Evolutionary conservation across 2,888 invertebrate species (phyloP).

Genomic region (Thelaira solivaga): DNA sequence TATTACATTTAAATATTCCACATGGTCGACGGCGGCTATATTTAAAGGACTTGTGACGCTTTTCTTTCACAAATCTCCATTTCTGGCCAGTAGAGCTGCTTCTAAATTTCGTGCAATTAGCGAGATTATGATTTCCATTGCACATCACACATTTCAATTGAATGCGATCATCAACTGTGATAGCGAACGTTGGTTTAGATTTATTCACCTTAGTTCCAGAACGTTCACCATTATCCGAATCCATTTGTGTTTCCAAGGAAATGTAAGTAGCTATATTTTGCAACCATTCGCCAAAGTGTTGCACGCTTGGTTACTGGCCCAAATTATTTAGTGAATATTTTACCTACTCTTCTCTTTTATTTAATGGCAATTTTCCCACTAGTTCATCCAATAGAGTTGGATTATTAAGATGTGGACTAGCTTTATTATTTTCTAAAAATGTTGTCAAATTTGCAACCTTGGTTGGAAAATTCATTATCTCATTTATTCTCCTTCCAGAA

Average conservation of each 20-base stretch:
- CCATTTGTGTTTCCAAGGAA: not conserved
- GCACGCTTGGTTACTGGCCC: slow-evolving; percentile 28
- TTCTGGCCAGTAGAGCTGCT: slow-evolving; percentile 4
- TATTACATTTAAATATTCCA: not conserved
- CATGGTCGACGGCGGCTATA: slow-evolving; percentile 8
- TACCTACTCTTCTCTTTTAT: slow-evolving; percentile 39
- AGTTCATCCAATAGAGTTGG: slow-evolving; percentile 39
- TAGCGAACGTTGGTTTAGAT: slow-evolving; percentile 4
- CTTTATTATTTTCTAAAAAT: slow-evolving; percentile 45
- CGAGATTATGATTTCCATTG: not conserved
- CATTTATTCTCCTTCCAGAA: slow-evolving; percentile 22
- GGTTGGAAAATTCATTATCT: slow-evolving; percentile 41
- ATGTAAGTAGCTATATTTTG: slow-evolving; percentile 36
- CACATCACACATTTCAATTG: not conserved
- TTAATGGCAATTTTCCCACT: slow-evolving; percentile 39
- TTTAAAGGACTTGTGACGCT: not conserved
- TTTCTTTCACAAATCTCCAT: slow-evolving; percentile 22
- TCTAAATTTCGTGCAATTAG: slow-evolving; percentile 25
- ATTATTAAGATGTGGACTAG: slow-evolving; percentile 31
- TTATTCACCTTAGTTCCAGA: not conserved
- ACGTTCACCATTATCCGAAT: not conserved
- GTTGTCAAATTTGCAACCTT: slow-evolving; percentile 45
- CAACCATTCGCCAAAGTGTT: slow-evolving; percentile 39
- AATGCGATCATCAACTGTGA: not conserved
- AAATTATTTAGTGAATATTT: slow-evolving; percentile 18